Conservation (phyloP, 2,113 vertebrate species). For the Mormyrus lacerda region DNA sequence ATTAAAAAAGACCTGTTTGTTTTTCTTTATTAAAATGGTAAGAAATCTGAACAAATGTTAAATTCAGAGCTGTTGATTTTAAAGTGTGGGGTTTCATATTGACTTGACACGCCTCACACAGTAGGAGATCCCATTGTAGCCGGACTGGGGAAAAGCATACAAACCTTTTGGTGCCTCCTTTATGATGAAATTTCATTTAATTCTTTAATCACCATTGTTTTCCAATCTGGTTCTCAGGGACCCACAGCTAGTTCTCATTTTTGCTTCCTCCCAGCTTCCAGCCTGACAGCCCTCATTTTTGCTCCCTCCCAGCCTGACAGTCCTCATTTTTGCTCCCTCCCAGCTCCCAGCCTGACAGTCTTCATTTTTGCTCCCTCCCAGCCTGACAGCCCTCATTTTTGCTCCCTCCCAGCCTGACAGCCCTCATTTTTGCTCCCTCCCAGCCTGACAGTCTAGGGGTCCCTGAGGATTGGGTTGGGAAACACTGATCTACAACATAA, state of each 20-base stretch:
- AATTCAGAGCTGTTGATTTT: not conserved
- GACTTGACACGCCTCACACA: not conserved
- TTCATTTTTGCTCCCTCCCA: not conserved
- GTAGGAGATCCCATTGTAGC: not conserved
- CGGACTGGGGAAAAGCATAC: not conserved
- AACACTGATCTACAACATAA: not conserved
- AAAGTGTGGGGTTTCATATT: not conserved
- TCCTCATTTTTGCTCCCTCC: not conserved
- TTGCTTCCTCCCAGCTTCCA: not conserved
- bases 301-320: not conserved
- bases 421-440: not conserved
- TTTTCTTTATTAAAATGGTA: not conserved
- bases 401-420: not conserved
- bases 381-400: not conserved
- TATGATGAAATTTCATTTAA: not conserved
- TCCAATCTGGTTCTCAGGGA: not conserved
- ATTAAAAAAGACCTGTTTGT: not conserved
- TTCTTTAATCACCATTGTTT: not conserved
- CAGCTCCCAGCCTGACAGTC: not conserved
- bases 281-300: not conserved
- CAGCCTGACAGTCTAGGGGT: not conserved
- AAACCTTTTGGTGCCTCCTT: not conserved
- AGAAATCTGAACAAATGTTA: not conserved
- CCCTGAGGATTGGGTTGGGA: not conserved
- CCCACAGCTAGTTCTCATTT: not conserved